Evolutionary conservation across 2,113 vertebrate genomes (phyloP).

Genomic region (Ursus arctos): DNA sequence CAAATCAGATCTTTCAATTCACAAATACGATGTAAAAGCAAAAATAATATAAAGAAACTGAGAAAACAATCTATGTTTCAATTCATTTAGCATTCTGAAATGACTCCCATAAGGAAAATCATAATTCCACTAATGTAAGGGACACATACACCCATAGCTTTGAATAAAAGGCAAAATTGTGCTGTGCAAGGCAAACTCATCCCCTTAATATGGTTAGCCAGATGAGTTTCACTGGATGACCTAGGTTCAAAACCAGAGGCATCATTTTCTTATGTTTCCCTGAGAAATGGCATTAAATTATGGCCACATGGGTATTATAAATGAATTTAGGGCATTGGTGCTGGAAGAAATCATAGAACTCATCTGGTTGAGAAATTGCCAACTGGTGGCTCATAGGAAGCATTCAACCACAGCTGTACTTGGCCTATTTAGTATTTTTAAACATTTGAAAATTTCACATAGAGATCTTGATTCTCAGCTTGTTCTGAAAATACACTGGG

Average conservation of each 20-base stretch:
- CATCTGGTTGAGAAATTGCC: not conserved
- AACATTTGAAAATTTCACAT: not conserved
- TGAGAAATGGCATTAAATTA: not conserved
- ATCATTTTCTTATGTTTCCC: not conserved
- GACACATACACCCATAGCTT: not conserved
- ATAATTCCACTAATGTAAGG: not conserved
- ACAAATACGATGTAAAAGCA: constrained; percentile 79
- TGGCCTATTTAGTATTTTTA: not conserved
- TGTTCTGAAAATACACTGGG: not conserved
- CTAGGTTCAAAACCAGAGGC: not conserved
- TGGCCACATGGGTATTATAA: not conserved
- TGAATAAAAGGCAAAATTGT: not conserved
- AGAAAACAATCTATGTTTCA: not conserved
- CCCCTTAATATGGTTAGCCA: not conserved
- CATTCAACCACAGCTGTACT: not conserved
- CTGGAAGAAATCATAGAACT: not conserved
- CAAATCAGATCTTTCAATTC: constrained; percentile 75
- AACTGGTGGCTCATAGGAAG: not conserved
- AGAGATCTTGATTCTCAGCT: not conserved
- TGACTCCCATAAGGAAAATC: not conserved
- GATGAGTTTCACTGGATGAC: not conserved
- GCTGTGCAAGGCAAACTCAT: not conserved
- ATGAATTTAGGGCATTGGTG: not conserved
- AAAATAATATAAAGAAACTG: constrained; percentile 51
- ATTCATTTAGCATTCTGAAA: not conserved